Conservation (phyloP, 2,797 vertebrate genomes). For the Mionectes olivaceus region DNA sequence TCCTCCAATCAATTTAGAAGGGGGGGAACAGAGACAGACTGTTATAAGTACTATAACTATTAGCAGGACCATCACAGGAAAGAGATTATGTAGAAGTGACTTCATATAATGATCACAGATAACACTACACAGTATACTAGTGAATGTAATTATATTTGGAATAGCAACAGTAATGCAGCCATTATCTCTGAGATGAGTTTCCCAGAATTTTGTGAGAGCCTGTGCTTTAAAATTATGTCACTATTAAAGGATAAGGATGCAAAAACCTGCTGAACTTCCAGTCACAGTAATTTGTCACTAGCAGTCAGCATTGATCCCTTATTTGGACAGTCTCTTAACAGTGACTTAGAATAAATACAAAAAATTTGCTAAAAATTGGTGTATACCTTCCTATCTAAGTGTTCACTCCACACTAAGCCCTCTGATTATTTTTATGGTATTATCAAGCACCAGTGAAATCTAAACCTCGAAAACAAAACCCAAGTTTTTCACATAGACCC, state of each 20-base stretch:
- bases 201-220: neutral
- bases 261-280: neutral
- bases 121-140: neutral
- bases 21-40: neutral
- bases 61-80: conserved; percentile 19
- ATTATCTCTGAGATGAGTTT: conserved; percentile 13
- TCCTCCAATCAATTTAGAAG: neutral
- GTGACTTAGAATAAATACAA: neutral
- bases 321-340: neutral
- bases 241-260: neutral
- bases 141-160: conserved; percentile 31
- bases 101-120: conserved; percentile 42
- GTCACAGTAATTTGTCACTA: neutral
- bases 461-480: neutral
- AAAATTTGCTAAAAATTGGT: neutral
- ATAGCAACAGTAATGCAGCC: conserved; percentile 1
- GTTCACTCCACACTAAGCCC: neutral
- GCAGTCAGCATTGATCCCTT: neutral
- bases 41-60: neutral
- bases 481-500: neutral
- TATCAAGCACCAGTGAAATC: neutral
- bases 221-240: conserved; percentile 17
- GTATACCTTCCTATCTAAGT: neutral
- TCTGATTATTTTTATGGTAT: neutral
- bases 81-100: conserved; percentile 21